Evolutionary conservation across 2,888 invertebrate genomes (phyloP).

Genomic region (Abrostola tripartita): DNA sequence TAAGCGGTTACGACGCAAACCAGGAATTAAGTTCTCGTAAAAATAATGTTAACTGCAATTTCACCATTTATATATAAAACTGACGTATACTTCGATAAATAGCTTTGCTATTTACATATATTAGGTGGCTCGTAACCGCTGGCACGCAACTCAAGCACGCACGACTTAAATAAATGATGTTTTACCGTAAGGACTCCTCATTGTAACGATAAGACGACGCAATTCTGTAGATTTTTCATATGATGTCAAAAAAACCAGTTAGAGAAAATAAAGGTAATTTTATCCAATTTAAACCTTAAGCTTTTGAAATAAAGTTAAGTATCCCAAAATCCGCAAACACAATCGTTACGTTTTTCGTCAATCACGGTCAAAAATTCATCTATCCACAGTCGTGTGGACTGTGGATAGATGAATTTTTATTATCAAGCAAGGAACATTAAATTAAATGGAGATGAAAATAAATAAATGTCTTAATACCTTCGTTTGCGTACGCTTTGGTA

Average conservation of each 20-base stretch:
- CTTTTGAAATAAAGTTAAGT: too few species aligned
- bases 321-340: too few species aligned
- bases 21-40: conserved; percentile 26
- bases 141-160: conserved; percentile 66
- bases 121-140: conserved; percentile 54
- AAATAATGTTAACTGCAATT: conserved; percentile 17
- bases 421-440: too few species aligned
- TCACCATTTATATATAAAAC: conserved; percentile 26
- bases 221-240: conserved; percentile 17
- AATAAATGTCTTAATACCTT: not conserved
- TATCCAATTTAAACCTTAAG: too few species aligned
- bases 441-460: not conserved
- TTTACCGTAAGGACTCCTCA: conserved; percentile 35
- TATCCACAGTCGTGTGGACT: too few species aligned
- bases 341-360: not conserved
- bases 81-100: conserved; percentile 49
- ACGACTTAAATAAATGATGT: conserved; percentile 59
- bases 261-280: not conserved
- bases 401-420: too few species aligned
- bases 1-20: conserved; percentile 9
- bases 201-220: conserved; percentile 9
- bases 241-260: not conserved
- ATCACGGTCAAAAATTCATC: not conserved
- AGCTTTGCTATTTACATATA: conserved; percentile 63
- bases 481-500: not conserved